Base-by-base conservation (phyloP, 2,797 vertebrate species). In the Cuculus canorus region DNA sequence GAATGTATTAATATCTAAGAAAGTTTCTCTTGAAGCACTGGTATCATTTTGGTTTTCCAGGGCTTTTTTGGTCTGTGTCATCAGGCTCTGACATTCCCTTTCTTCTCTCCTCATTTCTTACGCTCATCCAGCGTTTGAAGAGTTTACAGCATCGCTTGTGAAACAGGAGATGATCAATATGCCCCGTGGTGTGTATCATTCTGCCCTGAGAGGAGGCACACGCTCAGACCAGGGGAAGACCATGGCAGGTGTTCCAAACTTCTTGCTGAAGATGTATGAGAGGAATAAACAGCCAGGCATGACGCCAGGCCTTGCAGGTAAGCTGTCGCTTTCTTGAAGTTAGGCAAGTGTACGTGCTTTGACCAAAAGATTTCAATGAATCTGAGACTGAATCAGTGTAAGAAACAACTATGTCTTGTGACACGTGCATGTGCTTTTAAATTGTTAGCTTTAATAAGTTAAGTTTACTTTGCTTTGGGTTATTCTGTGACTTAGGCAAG, bases 231-330 rank as follows among this genome's bases (percentile, higher is more conserved):
- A 98, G 87, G 99, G 99, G 1, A 99, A 99, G 95, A 98, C 98
- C 0, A 90, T 99, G 66, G 98, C 99, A 37, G 98, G 98, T 41
- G 97, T 99, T 87, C 99, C 99, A 6, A 97, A 96, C 13, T 99
- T 99, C 90, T 98, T 99, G 97, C 96, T 99, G 73, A 99, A 98
- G 97, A 98, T 98, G 82, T 99, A 99, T 27, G 99, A 99, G 96
- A 99, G 98, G 77, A 99, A 99, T 96, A 99, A 98, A 86, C 99
- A 99, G 93, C 99, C 99, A 9, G 99, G 99, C 16, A 97, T 99
- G 82, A 99, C 98, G 13, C 98, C 99, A 32, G 99, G 99, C 72
- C 98, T 99, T 41, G 99, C 99, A 97, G 99, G 99, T 99, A 92
- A 97, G 45, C 41, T 60, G 6, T 64, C 7, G 6, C 15, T 77